These are phyloP conservation scores for Pachyseris speciosa DNA, from an alignment of 64 coral and sea anemone species.

Conservation along the genomic window DNA sequence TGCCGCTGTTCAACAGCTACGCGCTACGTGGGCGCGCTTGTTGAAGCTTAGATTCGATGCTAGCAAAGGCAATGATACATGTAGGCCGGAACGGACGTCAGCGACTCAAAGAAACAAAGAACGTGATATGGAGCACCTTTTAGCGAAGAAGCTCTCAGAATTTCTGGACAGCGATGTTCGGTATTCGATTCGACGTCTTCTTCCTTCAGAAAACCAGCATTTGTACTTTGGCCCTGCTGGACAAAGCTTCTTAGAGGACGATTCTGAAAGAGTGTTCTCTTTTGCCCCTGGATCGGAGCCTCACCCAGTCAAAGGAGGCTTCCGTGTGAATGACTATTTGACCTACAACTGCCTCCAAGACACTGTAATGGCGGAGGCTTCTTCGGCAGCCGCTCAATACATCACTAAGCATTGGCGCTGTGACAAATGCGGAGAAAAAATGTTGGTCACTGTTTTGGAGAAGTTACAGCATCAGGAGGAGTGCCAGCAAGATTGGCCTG, in stretches of 20 bases:
- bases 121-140: slow-evolving; percentile 71
- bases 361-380: slow-evolving; percentile 71
- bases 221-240: slow-evolving; percentile 69
- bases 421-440: slow-evolving; percentile 75
- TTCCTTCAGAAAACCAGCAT: slow-evolving; percentile 79
- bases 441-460: slow-evolving; percentile 89
- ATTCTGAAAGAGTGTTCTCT: background rate
- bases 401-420: slow-evolving; percentile 95
- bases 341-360: slow-evolving; percentile 91
- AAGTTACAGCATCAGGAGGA: slow-evolving; percentile 77
- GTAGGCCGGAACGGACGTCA: slow-evolving; percentile 28
- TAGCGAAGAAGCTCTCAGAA: slow-evolving; percentile 88
- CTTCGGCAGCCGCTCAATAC: slow-evolving; percentile 83
- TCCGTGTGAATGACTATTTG: slow-evolving; percentile 90
- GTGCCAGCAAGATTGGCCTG: slow-evolving; percentile 32
- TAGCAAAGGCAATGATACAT: background rate
- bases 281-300: slow-evolving; percentile 42
- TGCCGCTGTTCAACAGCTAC: slow-evolving; percentile 82
- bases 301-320: slow-evolving; percentile 88
- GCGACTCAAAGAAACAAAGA: slow-evolving; percentile 57
- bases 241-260: background rate
- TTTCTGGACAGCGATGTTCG: slow-evolving; percentile 92
- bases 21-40: slow-evolving; percentile 83
- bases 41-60: slow-evolving; percentile 76
- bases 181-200: slow-evolving; percentile 75